Evolutionary conservation across 2,797 vertebrate species (phyloP), one percentile per base, ranked within the genome.

Genomic region (Scleropages formosus): DNA sequence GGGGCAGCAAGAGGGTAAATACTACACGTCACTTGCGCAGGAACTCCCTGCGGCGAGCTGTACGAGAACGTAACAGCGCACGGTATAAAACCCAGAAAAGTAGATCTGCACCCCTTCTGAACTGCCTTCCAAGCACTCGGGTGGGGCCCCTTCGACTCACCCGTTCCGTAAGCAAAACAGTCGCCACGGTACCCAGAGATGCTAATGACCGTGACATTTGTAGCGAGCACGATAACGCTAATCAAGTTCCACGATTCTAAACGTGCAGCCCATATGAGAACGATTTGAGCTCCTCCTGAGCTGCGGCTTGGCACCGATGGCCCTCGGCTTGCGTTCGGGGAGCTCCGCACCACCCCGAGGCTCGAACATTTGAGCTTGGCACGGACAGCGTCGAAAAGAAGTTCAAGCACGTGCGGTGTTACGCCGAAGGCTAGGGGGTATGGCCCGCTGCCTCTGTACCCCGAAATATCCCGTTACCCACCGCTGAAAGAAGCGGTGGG

Each of bases 181-280:
- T n/a, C n/a, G n/a, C 18, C 46, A 49, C 12, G 1, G 26, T 39
- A 39, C 16, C 13, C 2, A 6, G 31, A 6, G 39, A 39, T 2
- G 31, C 31, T 39, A 39, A 39, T 39, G 6, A 6, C 2, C 2
- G 39, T 6, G 31, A 39, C 31, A 15, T 51, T 13, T 53, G 67
- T 53, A 70, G 47, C 13, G n/a, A 46, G 16, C 15, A 51, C 4
- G 24, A 58, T 15, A 26, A 27, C 47, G 15, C 6, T 24, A 22
- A 15, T 15, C 26, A 16, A 11, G 15, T 44, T 27, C 44, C 11
- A 24, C 7, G 22, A 16, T 20, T 24, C 53, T 83, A 86, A 87
- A 82, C 77, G 68, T 80, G 92, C 90, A 85, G 90, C 87, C 87
- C 89, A 90, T 89, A 89, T 91, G 89, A 89, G 88, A 90, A 89